A percentile compares a stretch with the other conserved stretches of the same genome.
These are phyloP conservation scores for Sphaerophoria taeniata DNA, from an alignment of 2,888 invertebrate genomes.

Conservation along the genomic window DNA sequence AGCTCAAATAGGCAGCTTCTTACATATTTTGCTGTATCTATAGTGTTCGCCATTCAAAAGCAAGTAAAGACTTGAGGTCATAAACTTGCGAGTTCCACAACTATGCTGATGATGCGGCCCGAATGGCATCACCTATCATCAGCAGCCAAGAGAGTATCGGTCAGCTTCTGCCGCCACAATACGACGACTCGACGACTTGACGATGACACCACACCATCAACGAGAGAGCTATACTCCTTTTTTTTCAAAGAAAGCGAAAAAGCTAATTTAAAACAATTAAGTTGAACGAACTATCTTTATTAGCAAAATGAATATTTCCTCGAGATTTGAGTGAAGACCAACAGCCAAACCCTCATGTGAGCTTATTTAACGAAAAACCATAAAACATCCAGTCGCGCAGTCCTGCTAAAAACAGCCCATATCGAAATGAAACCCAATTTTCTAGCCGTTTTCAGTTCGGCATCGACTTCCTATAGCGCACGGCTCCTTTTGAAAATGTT, in stretches of 20 bases:
- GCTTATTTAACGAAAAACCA: conserved; percentile 52
- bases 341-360: conserved; percentile 30
- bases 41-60: not conserved
- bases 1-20: conserved; percentile 56
- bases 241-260: conserved; percentile 44
- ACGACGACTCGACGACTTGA: no score
- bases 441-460: conserved; percentile 37
- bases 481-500: conserved; percentile 53
- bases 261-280: conserved; percentile 73
- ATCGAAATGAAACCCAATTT: conserved; percentile 54
- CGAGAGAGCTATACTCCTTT: not conserved
- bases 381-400: conserved; percentile 13
- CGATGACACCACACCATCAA: conserved; percentile 9
- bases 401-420: conserved; percentile 19
- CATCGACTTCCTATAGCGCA: conserved; percentile 3
- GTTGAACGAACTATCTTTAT: conserved; percentile 68
- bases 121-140: conserved; percentile 37
- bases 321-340: not conserved
- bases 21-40: not conserved
- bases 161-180: no score
- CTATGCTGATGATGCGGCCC: conserved; percentile 3
- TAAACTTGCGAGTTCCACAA: conserved; percentile 50
- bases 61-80: conserved; percentile 39
- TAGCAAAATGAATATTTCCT: conserved; percentile 28
- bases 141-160: not conserved